phyloP scores from a whole-genome alignment of 2,113 vertebrate genomes.

The Sapajus apella region DNA sequence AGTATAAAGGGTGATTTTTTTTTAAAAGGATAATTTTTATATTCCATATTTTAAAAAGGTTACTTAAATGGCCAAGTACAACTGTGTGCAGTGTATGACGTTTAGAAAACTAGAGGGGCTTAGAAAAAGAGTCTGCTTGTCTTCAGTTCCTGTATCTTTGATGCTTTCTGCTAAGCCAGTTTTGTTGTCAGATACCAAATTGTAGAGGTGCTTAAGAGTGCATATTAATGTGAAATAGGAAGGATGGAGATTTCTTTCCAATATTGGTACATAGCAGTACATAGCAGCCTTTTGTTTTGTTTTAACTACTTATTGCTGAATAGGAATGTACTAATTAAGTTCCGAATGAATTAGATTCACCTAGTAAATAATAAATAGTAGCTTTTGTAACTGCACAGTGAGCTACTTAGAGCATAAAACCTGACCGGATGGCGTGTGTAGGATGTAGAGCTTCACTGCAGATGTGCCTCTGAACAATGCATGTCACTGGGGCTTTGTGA shows the following conservation, averaged over 20 bases:
- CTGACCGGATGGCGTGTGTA: too few species aligned
- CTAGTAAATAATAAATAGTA: constrained; percentile 37
- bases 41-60: background rate
- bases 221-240: background rate
- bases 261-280: background rate
- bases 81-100: background rate
- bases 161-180: background rate
- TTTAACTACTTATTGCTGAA: background rate
- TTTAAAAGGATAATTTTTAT: background rate
- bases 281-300: too few species aligned
- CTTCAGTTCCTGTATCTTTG: background rate
- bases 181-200: background rate
- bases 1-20: background rate
- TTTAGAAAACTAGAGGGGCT: background rate
- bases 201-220: background rate
- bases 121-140: background rate
- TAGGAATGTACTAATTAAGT: background rate
- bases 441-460: background rate
- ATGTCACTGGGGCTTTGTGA: background rate
- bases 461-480: background rate
- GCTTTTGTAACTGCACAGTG: background rate
- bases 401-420: background rate
- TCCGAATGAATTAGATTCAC: constrained; percentile 20
- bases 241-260: background rate
- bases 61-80: background rate